These are phyloP conservation scores for Drosophila gunungcola DNA, from an alignment of 1,140 invertebrate genomes.

Conservation along the genomic window DNA sequence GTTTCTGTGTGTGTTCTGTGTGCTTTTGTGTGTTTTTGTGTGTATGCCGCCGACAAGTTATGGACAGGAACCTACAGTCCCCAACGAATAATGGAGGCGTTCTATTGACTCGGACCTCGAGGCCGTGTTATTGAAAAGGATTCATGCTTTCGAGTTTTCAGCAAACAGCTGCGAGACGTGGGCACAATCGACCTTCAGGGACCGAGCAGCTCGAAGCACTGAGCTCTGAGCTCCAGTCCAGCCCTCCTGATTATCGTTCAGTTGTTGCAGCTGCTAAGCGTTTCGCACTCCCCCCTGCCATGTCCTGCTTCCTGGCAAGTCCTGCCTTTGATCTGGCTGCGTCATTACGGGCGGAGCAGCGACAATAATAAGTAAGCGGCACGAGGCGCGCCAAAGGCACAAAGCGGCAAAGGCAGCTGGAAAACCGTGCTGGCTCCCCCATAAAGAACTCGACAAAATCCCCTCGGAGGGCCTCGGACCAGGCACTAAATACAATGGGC, in stretches of 20 bases:
- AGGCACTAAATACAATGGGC: constrained; percentile 74
- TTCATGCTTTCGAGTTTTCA: constrained; percentile 57
- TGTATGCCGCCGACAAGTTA: constrained; percentile 20
- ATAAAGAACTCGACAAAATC: constrained; percentile 51
- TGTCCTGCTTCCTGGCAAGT: constrained; percentile 7
- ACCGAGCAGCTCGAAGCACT: constrained; percentile 26
- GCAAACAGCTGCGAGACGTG: constrained; percentile 44
- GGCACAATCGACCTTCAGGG: constrained; percentile 69
- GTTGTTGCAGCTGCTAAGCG: constrained; percentile 54
- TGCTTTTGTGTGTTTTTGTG: background rate
- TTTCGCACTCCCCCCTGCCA: constrained; percentile 6
- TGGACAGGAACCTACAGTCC: constrained; percentile 52
- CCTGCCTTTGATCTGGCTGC: constrained; percentile 69
- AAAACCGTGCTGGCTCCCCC: constrained; percentile 22
- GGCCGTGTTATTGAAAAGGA: constrained; percentile 69
- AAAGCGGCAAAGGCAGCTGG: constrained; percentile 54
- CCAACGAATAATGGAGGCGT: constrained; percentile 50
- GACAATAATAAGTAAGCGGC: constrained; percentile 62
- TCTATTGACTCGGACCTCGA: constrained; percentile 68
- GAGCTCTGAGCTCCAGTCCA: constrained; percentile 12
- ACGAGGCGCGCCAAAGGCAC: constrained; percentile 56
- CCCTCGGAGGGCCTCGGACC: constrained; percentile 52
- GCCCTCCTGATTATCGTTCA: constrained; percentile 58
- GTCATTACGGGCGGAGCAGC: constrained; percentile 55
- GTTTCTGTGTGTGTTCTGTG: too few relatives aligned